Percentiles rank a stretch among this genome's conserved stretches.
phyloP scores from a whole-genome alignment of 2,888 invertebrate species.

The Andrena dorsata region DNA sequence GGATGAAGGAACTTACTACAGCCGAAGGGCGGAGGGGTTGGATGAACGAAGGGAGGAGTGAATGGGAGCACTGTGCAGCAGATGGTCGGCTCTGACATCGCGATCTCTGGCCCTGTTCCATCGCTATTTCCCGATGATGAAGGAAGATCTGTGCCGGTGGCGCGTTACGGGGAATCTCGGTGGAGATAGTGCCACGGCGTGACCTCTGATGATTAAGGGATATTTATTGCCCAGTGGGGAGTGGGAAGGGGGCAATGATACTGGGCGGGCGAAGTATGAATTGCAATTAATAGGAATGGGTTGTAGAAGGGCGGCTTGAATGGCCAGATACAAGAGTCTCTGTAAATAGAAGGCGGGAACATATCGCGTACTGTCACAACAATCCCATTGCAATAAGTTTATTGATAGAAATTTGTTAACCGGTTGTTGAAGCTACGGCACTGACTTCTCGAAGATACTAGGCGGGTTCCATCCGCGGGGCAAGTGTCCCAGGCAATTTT shows the following conservation, averaged over 20 bases:
- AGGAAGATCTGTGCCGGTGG: conserved; percentile 57
- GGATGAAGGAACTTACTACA: conserved; percentile 58
- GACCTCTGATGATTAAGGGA: conserved; percentile 55
- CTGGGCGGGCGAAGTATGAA: conserved; percentile 10
- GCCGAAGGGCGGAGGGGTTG: conserved; percentile 4
- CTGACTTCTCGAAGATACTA: not conserved
- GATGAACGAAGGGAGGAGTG: conserved; percentile 58
- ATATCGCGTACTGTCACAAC: not conserved
- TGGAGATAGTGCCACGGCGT: conserved; percentile 9
- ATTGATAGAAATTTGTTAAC: not conserved
- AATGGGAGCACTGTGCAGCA: conserved; percentile 77
- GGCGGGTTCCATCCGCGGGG: not conserved
- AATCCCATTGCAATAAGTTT: not conserved
- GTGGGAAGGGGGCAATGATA: not conserved
- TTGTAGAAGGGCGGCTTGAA: conserved; percentile 39
- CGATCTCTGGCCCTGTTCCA: conserved; percentile 55
- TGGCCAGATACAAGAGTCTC: conserved; percentile 41
- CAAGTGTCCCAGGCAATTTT: conserved; percentile 1
- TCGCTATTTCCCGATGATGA: conserved; percentile 69
- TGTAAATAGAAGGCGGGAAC: conserved; percentile 31
- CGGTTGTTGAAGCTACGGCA: not conserved
- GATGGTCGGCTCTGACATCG: conserved; percentile 68
- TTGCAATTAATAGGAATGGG: conserved; percentile 52
- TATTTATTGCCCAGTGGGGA: conserved; percentile 38
- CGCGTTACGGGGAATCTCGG: conserved; percentile 30